Evolutionary conservation across 2,888 invertebrate species (phyloP).

Genomic region (Aporophyla nigra): DNA sequence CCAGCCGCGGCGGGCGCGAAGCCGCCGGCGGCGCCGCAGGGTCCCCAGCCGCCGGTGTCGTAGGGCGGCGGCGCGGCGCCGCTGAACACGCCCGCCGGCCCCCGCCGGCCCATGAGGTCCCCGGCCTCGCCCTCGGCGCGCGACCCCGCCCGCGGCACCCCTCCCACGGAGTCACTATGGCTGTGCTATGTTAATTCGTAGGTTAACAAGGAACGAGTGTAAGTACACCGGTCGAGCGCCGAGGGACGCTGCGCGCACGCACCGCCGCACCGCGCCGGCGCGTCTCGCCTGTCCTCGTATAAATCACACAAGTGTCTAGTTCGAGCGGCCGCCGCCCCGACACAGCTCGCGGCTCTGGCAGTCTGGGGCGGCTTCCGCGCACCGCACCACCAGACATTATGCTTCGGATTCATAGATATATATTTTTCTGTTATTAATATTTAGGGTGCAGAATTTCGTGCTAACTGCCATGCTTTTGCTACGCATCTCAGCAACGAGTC

Average conservation of each 20-base stretch:
- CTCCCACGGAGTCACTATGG: conserved; percentile 82
- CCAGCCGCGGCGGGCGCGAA: conserved; percentile 85
- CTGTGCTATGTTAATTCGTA: conserved; percentile 89
- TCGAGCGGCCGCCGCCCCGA: conserved; percentile 63
- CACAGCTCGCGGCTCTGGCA: conserved; percentile 30
- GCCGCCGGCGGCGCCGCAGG: conserved; percentile 84
- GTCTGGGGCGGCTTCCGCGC: conserved; percentile 60
- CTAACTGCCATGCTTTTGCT: conserved; percentile 89
- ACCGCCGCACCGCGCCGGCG: conserved; percentile 61
- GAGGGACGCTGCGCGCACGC: conserved; percentile 73
- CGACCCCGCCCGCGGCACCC: conserved; percentile 74
- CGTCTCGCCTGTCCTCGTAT: conserved; percentile 65
- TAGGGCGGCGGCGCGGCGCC: conserved; percentile 79
- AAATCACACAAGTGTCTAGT: conserved; percentile 73
- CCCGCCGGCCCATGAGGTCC: conserved; percentile 75
- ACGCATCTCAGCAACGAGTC: conserved; percentile 86
- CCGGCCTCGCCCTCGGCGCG: conserved; percentile 82
- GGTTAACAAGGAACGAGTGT: conserved; percentile 82
- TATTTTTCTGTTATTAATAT: conserved; percentile 85
- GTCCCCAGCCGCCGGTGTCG: conserved; percentile 88
- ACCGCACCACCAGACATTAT: conserved; percentile 73
- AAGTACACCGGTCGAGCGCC: conserved; percentile 80
- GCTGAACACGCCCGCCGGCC: conserved; percentile 75
- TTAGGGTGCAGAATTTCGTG: conserved; percentile 89
- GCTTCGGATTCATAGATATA: conserved; percentile 83